Percentiles rank a stretch among this genome's conserved stretches.
phyloP scores from a whole-genome alignment of 2,888 invertebrate species.

The Podabrus alpinus region DNA sequence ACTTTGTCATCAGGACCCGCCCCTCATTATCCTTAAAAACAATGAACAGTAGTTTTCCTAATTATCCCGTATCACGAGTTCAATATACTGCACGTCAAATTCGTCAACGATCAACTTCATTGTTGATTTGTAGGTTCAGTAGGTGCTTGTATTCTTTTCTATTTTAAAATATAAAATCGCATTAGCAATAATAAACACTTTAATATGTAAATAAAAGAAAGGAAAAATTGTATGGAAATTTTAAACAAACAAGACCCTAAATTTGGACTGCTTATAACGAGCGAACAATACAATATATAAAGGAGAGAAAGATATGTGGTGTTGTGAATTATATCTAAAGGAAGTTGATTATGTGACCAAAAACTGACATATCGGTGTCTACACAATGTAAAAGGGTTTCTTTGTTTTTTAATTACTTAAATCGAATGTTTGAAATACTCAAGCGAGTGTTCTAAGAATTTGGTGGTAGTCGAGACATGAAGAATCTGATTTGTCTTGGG shows the following conservation, averaged over 20 bases:
- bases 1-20: constrained; percentile 32
- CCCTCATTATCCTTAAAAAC: constrained; percentile 35
- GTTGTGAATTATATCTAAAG: constrained; percentile 17
- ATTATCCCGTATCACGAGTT: constrained; percentile 25
- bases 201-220: neutral
- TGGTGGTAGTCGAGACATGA: constrained; percentile 27
- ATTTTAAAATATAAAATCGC: neutral
- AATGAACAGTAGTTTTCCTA: constrained; percentile 30
- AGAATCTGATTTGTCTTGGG: constrained; percentile 21
- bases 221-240: neutral
- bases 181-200: neutral
- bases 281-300: neutral
- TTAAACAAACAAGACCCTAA: neutral
- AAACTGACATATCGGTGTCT: constrained; percentile 35
- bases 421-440: constrained; percentile 33
- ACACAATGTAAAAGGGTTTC: constrained; percentile 36
- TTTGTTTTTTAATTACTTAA: constrained; percentile 37
- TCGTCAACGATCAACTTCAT: neutral
- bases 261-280: neutral
- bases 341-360: constrained; percentile 26
- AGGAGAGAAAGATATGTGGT: neutral
- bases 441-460: constrained; percentile 28
- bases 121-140: neutral
- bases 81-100: constrained; percentile 13
- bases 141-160: neutral